Percentiles rank a stretch among this genome's conserved stretches.
phyloP scores from a whole-genome alignment of 2,888 invertebrate species.

The Actias luna region DNA sequence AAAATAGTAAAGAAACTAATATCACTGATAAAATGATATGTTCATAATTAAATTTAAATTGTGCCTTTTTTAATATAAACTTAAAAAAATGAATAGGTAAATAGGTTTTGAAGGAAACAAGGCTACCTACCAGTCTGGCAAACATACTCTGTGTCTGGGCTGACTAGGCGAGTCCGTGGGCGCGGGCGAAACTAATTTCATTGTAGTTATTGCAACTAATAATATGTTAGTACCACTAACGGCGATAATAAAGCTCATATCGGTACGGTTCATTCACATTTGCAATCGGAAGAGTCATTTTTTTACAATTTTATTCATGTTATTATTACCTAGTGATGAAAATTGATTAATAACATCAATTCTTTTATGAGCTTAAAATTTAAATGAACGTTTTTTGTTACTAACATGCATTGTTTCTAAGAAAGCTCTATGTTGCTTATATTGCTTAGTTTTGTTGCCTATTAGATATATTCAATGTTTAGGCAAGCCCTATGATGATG shows the following conservation, averaged over 20 bases:
- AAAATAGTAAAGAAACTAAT: too few species aligned
- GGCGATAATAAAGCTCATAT: slow-evolving; percentile 36
- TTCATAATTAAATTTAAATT: background rate
- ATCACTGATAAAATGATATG: too few species aligned
- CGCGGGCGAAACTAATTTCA: slow-evolving; percentile 45
- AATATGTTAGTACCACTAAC: slow-evolving; percentile 34
- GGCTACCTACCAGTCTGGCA: background rate
- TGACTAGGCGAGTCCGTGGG: slow-evolving; percentile 37
- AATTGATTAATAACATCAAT: background rate
- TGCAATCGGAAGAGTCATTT: slow-evolving; percentile 18
- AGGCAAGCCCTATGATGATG: too few species aligned
- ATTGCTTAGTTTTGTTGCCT: too few species aligned
- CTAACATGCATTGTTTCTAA: too few species aligned
- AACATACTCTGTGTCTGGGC: slow-evolving; percentile 25
- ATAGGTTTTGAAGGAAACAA: background rate
- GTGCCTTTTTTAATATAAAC: background rate
- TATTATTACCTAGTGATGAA: background rate
- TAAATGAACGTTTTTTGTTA: background rate
- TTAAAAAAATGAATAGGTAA: background rate
- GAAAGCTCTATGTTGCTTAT: too few species aligned
- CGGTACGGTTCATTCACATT: slow-evolving; percentile 53
- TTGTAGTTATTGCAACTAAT: slow-evolving; percentile 43
- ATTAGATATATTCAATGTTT: background rate
- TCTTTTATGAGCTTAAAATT: background rate
- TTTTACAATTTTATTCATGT: background rate